Evolutionary conservation across 2,888 invertebrate species (phyloP).

Genomic region (Holacanthella duospinosa): DNA sequence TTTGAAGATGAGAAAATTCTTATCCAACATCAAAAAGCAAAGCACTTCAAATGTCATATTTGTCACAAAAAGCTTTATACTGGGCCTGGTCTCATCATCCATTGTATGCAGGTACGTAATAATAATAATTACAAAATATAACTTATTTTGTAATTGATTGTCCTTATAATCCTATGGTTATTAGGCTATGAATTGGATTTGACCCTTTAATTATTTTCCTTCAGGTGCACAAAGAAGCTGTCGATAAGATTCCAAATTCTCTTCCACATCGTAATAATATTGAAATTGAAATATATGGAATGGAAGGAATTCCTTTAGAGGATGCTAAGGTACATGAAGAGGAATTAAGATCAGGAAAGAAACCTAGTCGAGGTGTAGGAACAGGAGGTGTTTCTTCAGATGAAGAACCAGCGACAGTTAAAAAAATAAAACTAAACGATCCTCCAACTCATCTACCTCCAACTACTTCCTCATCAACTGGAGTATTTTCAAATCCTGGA

Average conservation of each 20-base stretch:
- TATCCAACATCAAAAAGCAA: slow-evolving; percentile 98
- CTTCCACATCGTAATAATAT: slow-evolving; percentile 94
- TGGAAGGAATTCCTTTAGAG: slow-evolving; percentile 97
- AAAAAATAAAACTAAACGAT: slow-evolving; percentile 46
- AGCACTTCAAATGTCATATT: slow-evolving; percentile 99
- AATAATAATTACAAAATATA: slow-evolving; percentile 3
- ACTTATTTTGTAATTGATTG: too few species aligned
- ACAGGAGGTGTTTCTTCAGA: slow-evolving; percentile 35
- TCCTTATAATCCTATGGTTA: too few species aligned
- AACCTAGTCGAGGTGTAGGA: background rate
- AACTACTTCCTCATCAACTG: slow-evolving; percentile 47
- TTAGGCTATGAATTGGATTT: background rate
- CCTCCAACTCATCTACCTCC: slow-evolving; percentile 46
- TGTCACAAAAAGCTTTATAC: slow-evolving; percentile 99
- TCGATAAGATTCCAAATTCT: slow-evolving; percentile 98
- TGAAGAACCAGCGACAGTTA: slow-evolving; percentile 31
- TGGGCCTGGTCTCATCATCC: slow-evolving; percentile 94
- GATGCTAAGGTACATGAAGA: slow-evolving; percentile 90
- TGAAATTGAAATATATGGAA: slow-evolving; percentile 99
- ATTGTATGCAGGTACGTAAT: slow-evolving; percentile 90
- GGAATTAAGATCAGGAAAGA: slow-evolving; percentile 49
- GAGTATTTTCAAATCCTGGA: slow-evolving; percentile 56
- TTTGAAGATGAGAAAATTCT: slow-evolving; percentile 99
- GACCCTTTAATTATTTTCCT: background rate
- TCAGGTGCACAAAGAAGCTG: slow-evolving; percentile 96